Evolutionary conservation across 1,140 invertebrate species (phyloP).

Genomic region (Sarcophaga peregrina): DNA sequence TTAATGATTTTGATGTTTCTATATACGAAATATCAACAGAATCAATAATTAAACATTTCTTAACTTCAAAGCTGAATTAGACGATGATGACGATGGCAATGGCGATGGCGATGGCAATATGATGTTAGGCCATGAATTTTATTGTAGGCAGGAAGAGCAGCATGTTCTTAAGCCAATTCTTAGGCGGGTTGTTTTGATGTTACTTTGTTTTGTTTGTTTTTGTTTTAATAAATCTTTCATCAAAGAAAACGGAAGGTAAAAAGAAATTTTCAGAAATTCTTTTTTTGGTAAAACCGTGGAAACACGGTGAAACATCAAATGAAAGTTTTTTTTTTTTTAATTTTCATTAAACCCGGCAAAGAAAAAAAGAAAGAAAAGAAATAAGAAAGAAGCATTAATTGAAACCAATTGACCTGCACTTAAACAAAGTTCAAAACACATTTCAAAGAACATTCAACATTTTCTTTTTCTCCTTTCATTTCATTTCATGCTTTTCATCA

Average conservation of each 20-base stretch:
- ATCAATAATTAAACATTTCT: neutral
- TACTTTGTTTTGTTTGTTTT: too few relatives aligned
- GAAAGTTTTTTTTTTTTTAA: neutral
- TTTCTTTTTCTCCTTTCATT: neutral
- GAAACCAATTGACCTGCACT: slow-evolving; percentile 26
- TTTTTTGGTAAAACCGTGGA: neutral
- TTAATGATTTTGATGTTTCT: neutral
- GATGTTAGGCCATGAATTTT: too few relatives aligned
- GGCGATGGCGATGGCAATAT: too few relatives aligned
- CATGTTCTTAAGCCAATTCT: neutral
- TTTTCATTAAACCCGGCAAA: neutral
- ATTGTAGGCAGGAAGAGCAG: neutral
- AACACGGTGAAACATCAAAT: slow-evolving; percentile 12
- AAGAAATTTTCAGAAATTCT: neutral
- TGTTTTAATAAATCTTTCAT: too few relatives aligned
- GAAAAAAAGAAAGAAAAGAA: too few relatives aligned
- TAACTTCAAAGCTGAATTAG: neutral
- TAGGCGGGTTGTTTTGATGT: too few relatives aligned
- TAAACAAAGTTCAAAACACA: slow-evolving; percentile 25
- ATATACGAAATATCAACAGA: neutral
- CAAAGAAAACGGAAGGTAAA: too few relatives aligned
- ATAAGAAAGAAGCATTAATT: neutral
- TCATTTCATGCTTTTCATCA: neutral
- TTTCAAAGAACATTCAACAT: neutral
- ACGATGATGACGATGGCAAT: too few relatives aligned